phyloP scores from a whole-genome alignment of 2,113 vertebrate species.

The Cavia aperea region DNA sequence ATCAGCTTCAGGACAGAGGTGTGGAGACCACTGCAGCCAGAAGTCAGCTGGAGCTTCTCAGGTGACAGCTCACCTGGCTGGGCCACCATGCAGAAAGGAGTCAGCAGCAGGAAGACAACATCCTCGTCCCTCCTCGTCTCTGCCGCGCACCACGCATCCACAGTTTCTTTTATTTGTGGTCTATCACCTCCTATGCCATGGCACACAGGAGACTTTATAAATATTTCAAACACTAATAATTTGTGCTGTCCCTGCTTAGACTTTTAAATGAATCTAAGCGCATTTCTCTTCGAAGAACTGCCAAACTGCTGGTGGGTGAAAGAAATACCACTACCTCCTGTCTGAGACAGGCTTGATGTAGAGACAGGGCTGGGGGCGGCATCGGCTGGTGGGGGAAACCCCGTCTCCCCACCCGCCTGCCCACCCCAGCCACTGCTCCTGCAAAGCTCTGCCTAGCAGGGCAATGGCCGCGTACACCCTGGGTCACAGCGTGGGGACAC shows the following conservation, averaged over 20 bases:
- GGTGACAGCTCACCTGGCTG: accelerated
- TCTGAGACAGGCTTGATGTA: not conserved
- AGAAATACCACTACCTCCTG: conserved; percentile 24
- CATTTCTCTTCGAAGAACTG: conserved; percentile 53
- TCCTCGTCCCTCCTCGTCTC: not conserved
- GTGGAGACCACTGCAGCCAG: accelerated
- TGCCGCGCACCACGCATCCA: accelerated
- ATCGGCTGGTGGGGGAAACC: not conserved
- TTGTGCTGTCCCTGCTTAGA: conserved; percentile 66
- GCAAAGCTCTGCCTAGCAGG: not conserved
- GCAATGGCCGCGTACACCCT: not conserved
- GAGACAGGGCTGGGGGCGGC: not conserved
- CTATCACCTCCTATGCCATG: conserved; percentile 18
- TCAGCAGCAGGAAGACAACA: accelerated
- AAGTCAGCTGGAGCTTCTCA: not conserved
- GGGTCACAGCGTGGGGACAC: accelerated
- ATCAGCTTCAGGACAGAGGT: accelerated
- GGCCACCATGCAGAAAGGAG: not conserved
- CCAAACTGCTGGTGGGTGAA: not conserved
- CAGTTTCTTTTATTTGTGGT: conserved; percentile 57
- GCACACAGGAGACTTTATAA: conserved; percentile 68
- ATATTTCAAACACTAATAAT: conserved; percentile 68
- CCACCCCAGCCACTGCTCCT: not conserved
- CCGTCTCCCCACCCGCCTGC: not conserved
- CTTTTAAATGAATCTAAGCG: conserved; percentile 64